Base-by-base conservation (phyloP, 2,888 invertebrate genomes). In the Pyrocoelia pectoralis region DNA sequence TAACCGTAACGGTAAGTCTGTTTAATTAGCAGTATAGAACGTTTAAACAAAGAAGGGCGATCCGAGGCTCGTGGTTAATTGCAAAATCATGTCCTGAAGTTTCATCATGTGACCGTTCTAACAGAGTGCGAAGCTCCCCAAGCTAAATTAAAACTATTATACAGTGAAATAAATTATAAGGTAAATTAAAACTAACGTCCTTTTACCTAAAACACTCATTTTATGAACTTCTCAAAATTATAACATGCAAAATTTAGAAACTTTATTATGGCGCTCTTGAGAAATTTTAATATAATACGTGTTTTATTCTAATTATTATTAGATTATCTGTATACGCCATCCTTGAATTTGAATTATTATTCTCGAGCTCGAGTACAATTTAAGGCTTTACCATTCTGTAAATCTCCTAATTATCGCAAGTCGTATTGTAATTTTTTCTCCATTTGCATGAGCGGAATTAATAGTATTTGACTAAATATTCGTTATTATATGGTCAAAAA, bases 71-170 rank as follows among this genome's bases (percentile, higher is more conserved):
- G 61, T 63, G 61, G 71, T 72, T 74, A 73, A 73, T 74, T 74
- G 74, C 73, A 71, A 72, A 73, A 72, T 73, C 73, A 70, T 74
- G 74, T 74, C 72, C 67, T 67, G 67, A 66, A 69, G 70, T 72
- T 73, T 69, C 67, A 70, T 70, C 72, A 71, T 68, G 70, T 70
- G 72, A 72, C 70, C 73, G 70, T 69, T 71, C 68, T 68, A 69
- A 62, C 67, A 48, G 61, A 64, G 61, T 62, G 64, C 63, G 60
- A 50, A 56, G 57, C 61, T 61, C 61, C 61, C 58, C 58, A 55
- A 50, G 65, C 51, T 51, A 58, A 65, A 65, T 65, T 65, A 60
- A 65, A 65, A 65, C 61, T 61, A 64, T 64, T 60, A 60, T 59
- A 40, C 62, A 40, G 53, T 53, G 56, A 64, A 64, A 64, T 60